phyloP scores from a whole-genome alignment of 1,140 invertebrate species.

The Sycophila sp. region DNA sequence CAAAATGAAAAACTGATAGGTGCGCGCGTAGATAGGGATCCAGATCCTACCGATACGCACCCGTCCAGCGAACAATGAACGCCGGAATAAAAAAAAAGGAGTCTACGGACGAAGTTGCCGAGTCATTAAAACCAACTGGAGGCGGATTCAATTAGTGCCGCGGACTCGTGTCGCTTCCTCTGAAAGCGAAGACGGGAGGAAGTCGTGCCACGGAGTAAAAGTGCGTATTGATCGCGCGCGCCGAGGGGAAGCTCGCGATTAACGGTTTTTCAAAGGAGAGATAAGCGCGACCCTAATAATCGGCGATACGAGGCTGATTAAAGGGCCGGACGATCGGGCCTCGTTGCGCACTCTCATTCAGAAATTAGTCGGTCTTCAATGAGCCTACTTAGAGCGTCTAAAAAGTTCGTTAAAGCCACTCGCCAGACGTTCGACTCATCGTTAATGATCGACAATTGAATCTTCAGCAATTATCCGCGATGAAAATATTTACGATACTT shows the following conservation, averaged over 20 bases:
- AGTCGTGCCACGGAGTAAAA: neutral
- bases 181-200: neutral
- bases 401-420: constrained; percentile 21
- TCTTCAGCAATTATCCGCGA: no score
- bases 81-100: neutral
- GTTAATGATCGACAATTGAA: no score
- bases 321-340: neutral
- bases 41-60: neutral
- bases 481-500: no score
- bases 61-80: neutral
- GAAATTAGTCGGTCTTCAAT: constrained; percentile 15
- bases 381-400: constrained; percentile 16
- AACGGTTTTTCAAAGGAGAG: no score
- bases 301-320: neutral
- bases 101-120: neutral
- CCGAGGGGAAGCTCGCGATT: neutral
- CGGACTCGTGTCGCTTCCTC: neutral
- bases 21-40: neutral
- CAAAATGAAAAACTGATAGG: neutral
- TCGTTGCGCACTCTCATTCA: constrained; percentile 12
- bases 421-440: constrained; percentile 1
- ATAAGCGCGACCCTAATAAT: neutral
- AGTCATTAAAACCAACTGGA: constrained; percentile 11
- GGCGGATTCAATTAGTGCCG: neutral
- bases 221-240: neutral